Percentiles rank a stretch among this genome's conserved stretches.
phyloP scores from a whole-genome alignment of 2,888 invertebrate genomes.

The Drosophila kanekoi region DNA sequence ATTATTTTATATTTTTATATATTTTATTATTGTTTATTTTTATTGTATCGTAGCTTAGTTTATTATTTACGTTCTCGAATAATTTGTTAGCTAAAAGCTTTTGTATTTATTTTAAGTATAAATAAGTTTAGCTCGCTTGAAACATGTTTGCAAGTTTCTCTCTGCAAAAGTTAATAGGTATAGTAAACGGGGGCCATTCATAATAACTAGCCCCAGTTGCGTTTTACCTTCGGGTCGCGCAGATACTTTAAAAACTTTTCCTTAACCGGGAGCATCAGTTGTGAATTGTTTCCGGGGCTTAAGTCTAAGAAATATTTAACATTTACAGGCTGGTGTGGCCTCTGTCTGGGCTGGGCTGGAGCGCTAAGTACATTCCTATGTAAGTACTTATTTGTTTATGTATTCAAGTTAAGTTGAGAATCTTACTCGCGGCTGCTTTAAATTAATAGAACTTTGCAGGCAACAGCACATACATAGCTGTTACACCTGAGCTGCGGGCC shows the following conservation, averaged over 20 bases:
- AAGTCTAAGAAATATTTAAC: constrained; percentile 67
- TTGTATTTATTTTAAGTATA: no score
- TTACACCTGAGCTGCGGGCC: not conserved
- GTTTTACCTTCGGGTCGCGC: constrained; percentile 7
- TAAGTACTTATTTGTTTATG: constrained; percentile 32
- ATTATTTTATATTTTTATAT: no score
- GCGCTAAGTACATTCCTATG: constrained; percentile 21
- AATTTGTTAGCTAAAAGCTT: no score
- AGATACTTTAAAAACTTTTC: constrained; percentile 23
- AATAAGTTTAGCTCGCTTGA: no score
- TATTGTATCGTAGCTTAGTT: no score
- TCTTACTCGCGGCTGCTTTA: constrained; percentile 6
- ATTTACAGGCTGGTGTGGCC: constrained; percentile 63
- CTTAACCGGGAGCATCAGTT: constrained; percentile 59
- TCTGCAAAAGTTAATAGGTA: not conserved
- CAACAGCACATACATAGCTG: not conserved
- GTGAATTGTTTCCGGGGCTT: constrained; percentile 66
- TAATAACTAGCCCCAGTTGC: constrained; percentile 9
- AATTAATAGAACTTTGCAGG: not conserved
- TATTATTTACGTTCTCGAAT: no score
- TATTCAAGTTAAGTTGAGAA: constrained; percentile 17
- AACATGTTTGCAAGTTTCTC: not conserved
- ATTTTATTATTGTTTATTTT: no score
- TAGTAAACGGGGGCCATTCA: not conserved
- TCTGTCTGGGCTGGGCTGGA: not conserved